These are phyloP conservation scores for Bembecia ichneumoniformis DNA, from an alignment of 2,888 invertebrate species.

Conservation along the genomic window DNA sequence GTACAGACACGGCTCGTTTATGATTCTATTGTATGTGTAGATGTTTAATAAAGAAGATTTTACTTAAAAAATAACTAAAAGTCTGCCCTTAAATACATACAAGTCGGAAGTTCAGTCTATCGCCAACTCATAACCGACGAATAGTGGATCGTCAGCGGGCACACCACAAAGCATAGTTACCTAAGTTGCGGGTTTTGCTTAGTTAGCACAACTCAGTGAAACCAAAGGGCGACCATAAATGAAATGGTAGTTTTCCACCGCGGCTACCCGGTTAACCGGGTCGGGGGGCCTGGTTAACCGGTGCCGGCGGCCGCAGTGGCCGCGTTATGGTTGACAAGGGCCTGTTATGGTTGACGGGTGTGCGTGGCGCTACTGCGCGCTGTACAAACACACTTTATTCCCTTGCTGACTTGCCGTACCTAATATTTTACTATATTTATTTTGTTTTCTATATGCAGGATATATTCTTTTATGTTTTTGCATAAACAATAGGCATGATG, in stretches of 20 bases:
- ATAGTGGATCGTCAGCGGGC: slow-evolving; percentile 33
- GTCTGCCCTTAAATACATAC: no score
- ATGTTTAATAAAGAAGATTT: no score
- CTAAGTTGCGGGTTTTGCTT: slow-evolving; percentile 54
- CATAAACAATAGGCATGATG: no score
- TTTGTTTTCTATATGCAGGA: no score
- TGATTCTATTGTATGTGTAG: no score
- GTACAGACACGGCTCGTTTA: no score
- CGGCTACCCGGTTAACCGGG: slow-evolving; percentile 40
- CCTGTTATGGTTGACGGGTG: slow-evolving; percentile 52
- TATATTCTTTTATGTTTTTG: no score
- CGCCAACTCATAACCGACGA: not conserved
- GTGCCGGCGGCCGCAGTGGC: slow-evolving; percentile 45
- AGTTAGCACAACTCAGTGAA: slow-evolving; percentile 57
- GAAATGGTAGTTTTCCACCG: slow-evolving; percentile 68
- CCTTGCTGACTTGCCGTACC: not conserved
- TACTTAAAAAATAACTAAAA: no score
- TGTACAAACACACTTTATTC: slow-evolving; percentile 9
- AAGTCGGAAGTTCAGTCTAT: not conserved
- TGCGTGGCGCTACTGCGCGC: slow-evolving; percentile 27
- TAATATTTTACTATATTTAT: not conserved
- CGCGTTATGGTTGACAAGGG: slow-evolving; percentile 69
- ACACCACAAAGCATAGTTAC: slow-evolving; percentile 58
- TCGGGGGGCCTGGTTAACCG: slow-evolving; percentile 35
- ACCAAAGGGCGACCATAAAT: slow-evolving; percentile 65